A percentile compares a stretch with the other conserved stretches of the same genome.
phyloP scores from a whole-genome alignment of 64 coral and sea anemone species.

The Porites lutea region DNA sequence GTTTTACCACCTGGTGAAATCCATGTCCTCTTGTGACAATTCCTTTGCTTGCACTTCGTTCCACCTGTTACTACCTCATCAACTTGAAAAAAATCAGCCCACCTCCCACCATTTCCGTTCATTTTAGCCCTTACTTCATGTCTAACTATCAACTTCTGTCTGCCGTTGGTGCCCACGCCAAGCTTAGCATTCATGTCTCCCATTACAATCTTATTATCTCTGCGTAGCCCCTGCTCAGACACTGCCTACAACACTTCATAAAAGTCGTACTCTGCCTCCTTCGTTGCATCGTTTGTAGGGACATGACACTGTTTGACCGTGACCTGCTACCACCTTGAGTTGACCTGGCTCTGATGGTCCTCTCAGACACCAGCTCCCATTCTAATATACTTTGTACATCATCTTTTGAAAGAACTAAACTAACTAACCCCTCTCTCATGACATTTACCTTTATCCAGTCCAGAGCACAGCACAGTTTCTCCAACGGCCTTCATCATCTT shows the following conservation, averaged over 20 bases:
- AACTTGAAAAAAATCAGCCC: not conserved
- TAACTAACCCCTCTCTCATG: constrained; percentile 52
- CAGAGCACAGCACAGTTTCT: constrained; percentile 62
- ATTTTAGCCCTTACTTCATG: constrained; percentile 15
- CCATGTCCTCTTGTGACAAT: constrained; percentile 31
- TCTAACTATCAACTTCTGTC: constrained; percentile 17
- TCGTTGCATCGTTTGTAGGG: constrained; percentile 2
- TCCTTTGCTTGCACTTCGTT: not conserved
- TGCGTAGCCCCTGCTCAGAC: constrained; percentile 9
- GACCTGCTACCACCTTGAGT: constrained; percentile 8
- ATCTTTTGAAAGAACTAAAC: constrained; percentile 43
- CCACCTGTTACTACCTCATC: constrained; percentile 2
- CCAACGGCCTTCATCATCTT: constrained; percentile 3
- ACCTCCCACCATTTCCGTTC: constrained; percentile 31
- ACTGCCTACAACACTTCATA: constrained; percentile 27
- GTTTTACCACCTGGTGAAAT: constrained; percentile 29
- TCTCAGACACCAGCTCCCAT: constrained; percentile 28
- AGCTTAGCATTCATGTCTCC: constrained; percentile 43
- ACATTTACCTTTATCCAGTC: constrained; percentile 30
- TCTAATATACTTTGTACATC: not conserved
- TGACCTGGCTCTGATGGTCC: constrained; percentile 27
- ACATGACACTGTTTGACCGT: constrained; percentile 38
- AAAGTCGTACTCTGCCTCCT: not conserved
- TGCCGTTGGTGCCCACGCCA: constrained; percentile 3
- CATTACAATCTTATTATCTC: constrained; percentile 33